A percentile compares a stretch with the other conserved stretches of the same genome.
Conservation (phyloP, 1,140 invertebrate genomes). For the Eriosoma lanigerum region DNA sequence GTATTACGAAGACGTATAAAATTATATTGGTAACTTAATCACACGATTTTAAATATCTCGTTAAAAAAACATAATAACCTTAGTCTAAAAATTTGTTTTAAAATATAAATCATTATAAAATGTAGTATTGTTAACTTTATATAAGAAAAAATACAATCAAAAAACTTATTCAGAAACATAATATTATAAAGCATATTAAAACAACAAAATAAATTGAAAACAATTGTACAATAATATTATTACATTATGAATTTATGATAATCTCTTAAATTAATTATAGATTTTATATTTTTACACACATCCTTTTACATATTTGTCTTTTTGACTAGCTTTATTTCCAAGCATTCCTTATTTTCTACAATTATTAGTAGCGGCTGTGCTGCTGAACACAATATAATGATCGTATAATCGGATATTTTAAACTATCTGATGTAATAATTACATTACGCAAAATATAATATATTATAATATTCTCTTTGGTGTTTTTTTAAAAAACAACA, state of each 20-base stretch:
- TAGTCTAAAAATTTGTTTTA: not conserved
- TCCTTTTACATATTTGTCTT: constrained; percentile 13
- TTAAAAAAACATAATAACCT: not conserved
- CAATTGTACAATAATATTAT: not conserved
- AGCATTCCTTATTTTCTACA: not conserved
- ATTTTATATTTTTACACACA: not conserved
- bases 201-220: not conserved
- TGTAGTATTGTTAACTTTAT: not conserved
- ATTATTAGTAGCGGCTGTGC: not conserved
- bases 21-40: constrained; percentile 48
- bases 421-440: no score
- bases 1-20: constrained; percentile 43
- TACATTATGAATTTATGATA: not conserved
- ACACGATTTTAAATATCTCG: constrained; percentile 2
- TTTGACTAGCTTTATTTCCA: constrained; percentile 45
- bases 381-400: not conserved
- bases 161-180: not conserved
- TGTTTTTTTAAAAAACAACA: no score
- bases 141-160: constrained; percentile 3
- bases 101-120: constrained; percentile 10
- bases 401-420: no score
- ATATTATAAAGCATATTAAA: not conserved
- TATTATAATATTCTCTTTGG: no score
- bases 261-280: not conserved
- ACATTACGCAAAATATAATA: no score